These are phyloP conservation scores for Trissolcus brochymenae DNA, from an alignment of 2,888 invertebrate genomes.

Conservation along the genomic window DNA sequence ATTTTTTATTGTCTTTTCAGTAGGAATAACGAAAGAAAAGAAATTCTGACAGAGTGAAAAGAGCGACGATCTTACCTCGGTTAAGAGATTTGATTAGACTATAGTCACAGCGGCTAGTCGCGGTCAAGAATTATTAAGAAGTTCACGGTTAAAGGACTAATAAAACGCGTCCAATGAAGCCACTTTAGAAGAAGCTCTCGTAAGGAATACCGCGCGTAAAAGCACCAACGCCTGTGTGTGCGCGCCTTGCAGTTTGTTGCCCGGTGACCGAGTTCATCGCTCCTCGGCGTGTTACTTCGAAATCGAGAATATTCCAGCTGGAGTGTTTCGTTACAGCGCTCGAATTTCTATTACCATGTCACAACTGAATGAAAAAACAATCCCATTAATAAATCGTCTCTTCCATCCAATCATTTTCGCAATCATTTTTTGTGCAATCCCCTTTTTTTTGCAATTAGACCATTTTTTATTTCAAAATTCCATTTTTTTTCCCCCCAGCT, in stretches of 20 bases:
- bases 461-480: neutral
- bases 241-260: conserved; percentile 74
- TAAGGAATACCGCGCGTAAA: conserved; percentile 52
- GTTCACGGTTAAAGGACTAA: conserved; percentile 68
- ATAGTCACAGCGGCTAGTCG: conserved; percentile 29
- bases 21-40: too few relatives aligned
- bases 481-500: too few relatives aligned
- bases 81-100: conserved; percentile 20
- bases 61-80: neutral
- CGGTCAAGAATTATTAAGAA: conserved; percentile 59
- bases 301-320: conserved; percentile 72
- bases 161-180: conserved; percentile 62
- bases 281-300: conserved; percentile 68
- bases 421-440: too few relatives aligned
- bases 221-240: conserved; percentile 53
- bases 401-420: too few relatives aligned
- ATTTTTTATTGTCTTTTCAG: too few relatives aligned
- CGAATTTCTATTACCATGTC: too few relatives aligned
- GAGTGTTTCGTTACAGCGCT: conserved; percentile 21
- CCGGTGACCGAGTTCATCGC: conserved; percentile 77
- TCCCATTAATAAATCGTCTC: neutral
- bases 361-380: neutral
- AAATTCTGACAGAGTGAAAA: neutral
- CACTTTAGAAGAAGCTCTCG: conserved; percentile 54
- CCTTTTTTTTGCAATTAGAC: conserved; percentile 13